Conservation (phyloP, 1,140 invertebrate genomes). For the Zelostemma sp. region DNA sequence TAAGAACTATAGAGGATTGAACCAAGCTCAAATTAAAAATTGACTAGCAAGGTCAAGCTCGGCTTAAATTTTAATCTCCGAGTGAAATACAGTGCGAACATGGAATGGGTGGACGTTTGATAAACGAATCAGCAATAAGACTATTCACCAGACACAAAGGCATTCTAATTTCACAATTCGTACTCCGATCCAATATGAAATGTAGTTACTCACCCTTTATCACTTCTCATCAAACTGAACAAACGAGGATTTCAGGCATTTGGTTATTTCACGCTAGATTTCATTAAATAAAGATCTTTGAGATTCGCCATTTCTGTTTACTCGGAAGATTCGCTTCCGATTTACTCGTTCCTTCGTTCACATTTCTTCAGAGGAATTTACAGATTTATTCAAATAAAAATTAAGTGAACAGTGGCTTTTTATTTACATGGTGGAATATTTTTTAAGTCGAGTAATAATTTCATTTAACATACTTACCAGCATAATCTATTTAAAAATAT, state of each 20-base stretch:
- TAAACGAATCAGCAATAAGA: conserved; percentile 51
- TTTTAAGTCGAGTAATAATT: no score
- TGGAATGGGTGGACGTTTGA: conserved; percentile 47
- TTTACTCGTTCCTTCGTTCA: no score
- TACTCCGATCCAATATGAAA: conserved; percentile 9
- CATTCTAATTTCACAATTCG: conserved; percentile 40
- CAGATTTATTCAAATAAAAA: no score
- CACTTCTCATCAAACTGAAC: not conserved
- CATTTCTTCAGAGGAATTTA: no score
- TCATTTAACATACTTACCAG: no score
- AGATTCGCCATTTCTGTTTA: no score
- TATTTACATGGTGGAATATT: no score
- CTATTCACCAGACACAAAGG: conserved; percentile 36
- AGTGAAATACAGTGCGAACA: conserved; percentile 48
- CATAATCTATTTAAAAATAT: no score
- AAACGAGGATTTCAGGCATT: not conserved
- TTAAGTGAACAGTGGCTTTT: no score
- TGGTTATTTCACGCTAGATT: no score
- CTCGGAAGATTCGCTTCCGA: no score
- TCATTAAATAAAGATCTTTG: no score
- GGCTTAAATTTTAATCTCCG: conserved; percentile 48
- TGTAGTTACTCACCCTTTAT: not conserved
- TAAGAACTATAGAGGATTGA: conserved; percentile 38
- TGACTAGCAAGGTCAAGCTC: conserved; percentile 44
- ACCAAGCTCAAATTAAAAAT: conserved; percentile 47